Base-by-base conservation (phyloP, 2,888 invertebrate species). In the Caenorhabditis zanzibari region DNA sequence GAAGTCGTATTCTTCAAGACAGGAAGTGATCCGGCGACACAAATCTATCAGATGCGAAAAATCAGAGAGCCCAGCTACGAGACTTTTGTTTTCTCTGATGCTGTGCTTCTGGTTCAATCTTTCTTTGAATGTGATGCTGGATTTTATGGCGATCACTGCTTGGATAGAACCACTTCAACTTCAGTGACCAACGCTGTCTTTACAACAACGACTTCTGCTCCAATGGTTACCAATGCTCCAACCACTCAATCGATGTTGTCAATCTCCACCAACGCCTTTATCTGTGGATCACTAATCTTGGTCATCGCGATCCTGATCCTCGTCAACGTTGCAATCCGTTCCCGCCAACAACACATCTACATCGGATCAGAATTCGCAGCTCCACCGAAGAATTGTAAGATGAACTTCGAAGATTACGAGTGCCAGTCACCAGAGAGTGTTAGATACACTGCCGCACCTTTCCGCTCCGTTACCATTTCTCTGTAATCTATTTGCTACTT, bases 101-200 rank as follows among this genome's bases (percentile, higher is more conserved):
- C 28, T 14, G 74, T 56, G 16, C 19, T 75, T 1, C 12, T 75
- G 19, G 44, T 66, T 28, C 35, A 64, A 19, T 75, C 64, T 10
- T 1, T 47, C 9, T 75, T 44, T 28, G 44, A 66, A 26, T 75
- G 64, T 47, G 66, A 75, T 44, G 19, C n/a, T 12, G 74, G 66
- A 56, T 75, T 52, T 24, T 12, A 14, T 56, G 74, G 74, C 16
- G 44, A 64, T 0, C 9, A 28, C n/a, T 75, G 66, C 32, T 2
- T n/a, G 14, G 54, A 47, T 2, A 64, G 2, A 9, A 28, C 41
- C 9, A 41, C 74, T 28, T 1, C 54, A 19, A 54, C 64, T 9
- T 22, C 74, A 3, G 28, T 64, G 0, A 41, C 54, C 14, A 38
- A 41, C 0, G 44, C 64, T 7, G 35, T 52, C 0, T 44, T 64